Percentiles rank a stretch among this genome's conserved stretches.
Conservation (phyloP, 2,797 vertebrate species). For the Anableps anableps region DNA sequence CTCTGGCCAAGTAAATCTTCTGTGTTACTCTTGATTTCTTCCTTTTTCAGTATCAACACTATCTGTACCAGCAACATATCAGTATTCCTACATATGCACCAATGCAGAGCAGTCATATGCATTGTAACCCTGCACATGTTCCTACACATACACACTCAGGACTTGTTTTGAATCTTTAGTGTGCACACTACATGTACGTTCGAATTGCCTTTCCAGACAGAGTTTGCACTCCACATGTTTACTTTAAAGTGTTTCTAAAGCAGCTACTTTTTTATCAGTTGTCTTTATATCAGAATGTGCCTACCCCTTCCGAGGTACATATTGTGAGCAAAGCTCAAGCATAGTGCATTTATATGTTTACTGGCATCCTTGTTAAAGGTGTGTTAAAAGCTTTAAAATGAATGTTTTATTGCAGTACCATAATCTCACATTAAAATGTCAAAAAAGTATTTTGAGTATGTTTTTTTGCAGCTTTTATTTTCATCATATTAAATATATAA, state of each 20-base stretch:
- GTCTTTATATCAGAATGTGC: constrained; percentile 43
- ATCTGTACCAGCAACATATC: constrained; percentile 56
- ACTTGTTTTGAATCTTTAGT: constrained; percentile 60
- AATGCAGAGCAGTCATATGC: constrained; percentile 33
- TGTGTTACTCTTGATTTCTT: constrained; percentile 50
- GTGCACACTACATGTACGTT: constrained; percentile 51
- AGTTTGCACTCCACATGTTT: constrained; percentile 77
- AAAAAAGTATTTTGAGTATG: neutral
- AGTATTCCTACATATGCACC: constrained; percentile 72
- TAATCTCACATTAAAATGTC: neutral
- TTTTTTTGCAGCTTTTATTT: neutral
- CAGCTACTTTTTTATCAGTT: constrained; percentile 60
- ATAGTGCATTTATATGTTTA: constrained; percentile 2
- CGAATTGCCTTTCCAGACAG: constrained; percentile 67
- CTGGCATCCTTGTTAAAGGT: neutral
- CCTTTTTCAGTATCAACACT: constrained; percentile 49
- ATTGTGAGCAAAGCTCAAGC: constrained; percentile 21
- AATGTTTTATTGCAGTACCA: neutral
- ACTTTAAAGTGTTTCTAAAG: constrained; percentile 71
- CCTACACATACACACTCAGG: constrained; percentile 69
- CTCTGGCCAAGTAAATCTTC: constrained; percentile 57
- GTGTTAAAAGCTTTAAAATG: neutral
- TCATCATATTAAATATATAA: neutral
- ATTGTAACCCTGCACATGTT: constrained; percentile 50
- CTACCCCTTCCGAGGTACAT: constrained; percentile 51